These are phyloP conservation scores for Antigone vipio DNA, from an alignment of 2,113 vertebrate species.

Conservation along the genomic window DNA sequence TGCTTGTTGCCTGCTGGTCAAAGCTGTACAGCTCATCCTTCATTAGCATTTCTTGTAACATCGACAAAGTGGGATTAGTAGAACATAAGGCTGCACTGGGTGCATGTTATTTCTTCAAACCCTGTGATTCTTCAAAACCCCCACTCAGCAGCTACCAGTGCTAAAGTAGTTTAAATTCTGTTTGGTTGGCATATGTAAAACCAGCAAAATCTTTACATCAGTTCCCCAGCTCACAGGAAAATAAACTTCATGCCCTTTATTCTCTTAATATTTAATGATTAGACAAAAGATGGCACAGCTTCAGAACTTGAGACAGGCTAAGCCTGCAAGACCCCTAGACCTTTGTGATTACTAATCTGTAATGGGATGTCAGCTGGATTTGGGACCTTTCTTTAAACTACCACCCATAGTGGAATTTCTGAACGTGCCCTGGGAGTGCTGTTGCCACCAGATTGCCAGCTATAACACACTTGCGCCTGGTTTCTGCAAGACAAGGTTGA, in stretches of 20 bases:
- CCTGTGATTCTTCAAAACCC: background rate
- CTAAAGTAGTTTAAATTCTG: background rate
- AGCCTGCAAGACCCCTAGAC: background rate
- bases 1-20: background rate
- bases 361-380: background rate
- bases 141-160: background rate
- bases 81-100: background rate
- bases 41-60: background rate
- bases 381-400: background rate
- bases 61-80: background rate
- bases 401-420: background rate
- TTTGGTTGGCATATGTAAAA: background rate
- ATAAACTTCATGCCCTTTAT: background rate
- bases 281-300: background rate
- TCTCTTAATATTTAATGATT: background rate
- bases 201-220: background rate
- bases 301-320: background rate
- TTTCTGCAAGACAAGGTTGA: background rate
- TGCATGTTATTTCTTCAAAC: accelerated
- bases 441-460: background rate
- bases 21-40: background rate
- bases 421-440: background rate
- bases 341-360: background rate
- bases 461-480: background rate
- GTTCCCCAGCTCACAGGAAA: background rate